These are phyloP conservation scores for Archaeoteleia sp. DNA, from an alignment of 2,888 invertebrate species.

Conservation along the genomic window DNA sequence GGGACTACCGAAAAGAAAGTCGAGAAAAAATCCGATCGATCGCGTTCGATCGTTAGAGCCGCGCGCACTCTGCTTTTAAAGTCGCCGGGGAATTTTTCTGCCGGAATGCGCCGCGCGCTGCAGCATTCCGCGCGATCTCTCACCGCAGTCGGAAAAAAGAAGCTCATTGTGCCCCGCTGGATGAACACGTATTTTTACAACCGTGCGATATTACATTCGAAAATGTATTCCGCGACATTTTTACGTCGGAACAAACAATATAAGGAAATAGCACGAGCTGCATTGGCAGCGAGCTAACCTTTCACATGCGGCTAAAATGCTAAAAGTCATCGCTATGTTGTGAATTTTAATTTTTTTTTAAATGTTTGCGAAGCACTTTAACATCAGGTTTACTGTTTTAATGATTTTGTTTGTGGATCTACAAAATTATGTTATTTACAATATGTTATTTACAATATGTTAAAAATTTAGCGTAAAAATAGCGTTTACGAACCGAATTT, in stretches of 20 bases:
- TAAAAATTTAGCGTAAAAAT: too few species aligned
- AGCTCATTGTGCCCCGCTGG: conserved; percentile 42
- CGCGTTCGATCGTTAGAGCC: conserved; percentile 42
- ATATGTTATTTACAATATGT: too few species aligned
- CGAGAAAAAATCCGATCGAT: conserved; percentile 49
- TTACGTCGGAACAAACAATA: conserved; percentile 35
- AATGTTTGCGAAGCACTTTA: too few species aligned
- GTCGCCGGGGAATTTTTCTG: conserved; percentile 43
- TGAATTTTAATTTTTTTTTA: too few species aligned
- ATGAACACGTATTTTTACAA: conserved; percentile 36
- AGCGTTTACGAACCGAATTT: too few species aligned
- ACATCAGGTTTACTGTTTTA: too few species aligned
- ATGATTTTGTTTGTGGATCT: too few species aligned
- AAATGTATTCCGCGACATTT: conserved; percentile 44
- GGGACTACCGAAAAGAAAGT: conserved; percentile 49
- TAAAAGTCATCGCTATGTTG: too few species aligned
- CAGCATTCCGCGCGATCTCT: conserved; percentile 35
- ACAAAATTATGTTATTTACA: too few species aligned
- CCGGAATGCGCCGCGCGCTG: conserved; percentile 38
- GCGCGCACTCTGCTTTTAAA: conserved; percentile 36
- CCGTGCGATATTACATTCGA: conserved; percentile 22
- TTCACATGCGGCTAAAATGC: too few species aligned
- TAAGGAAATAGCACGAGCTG: too few species aligned
- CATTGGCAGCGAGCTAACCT: too few species aligned
- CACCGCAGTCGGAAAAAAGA: conserved; percentile 22